Evolutionary conservation across 2,797 vertebrate species (phyloP).

Genomic region (Siniperca obscura): DNA sequence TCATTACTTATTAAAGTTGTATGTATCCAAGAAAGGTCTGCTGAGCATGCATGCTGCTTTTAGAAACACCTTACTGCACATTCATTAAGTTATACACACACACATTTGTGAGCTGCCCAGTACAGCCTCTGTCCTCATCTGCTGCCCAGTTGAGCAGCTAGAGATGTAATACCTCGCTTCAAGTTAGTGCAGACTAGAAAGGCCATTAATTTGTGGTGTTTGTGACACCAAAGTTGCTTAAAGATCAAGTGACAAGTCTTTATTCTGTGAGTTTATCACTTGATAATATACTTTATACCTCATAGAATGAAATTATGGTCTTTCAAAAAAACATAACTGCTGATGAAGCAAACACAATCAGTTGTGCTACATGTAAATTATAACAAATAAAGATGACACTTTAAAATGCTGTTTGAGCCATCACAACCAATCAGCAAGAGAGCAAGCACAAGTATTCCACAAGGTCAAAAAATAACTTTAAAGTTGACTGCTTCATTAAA

Average conservation of each 20-base stretch:
- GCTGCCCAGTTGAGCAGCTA: constrained; percentile 3
- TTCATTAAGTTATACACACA: constrained; percentile 28
- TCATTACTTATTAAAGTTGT: constrained; percentile 51
- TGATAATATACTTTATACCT: neutral
- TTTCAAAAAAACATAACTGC: neutral
- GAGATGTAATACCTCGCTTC: neutral
- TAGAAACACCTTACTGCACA: constrained; percentile 33
- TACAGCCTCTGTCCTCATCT: neutral
- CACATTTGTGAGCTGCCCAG: constrained; percentile 18
- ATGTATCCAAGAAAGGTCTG: constrained; percentile 39
- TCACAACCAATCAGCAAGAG: neutral
- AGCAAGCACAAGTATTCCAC: neutral
- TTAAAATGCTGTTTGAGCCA: neutral
- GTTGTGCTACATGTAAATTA: neutral
- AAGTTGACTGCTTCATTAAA: constrained; percentile 5
- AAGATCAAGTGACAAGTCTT: neutral
- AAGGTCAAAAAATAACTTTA: neutral
- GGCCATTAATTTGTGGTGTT: neutral
- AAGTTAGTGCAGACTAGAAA: neutral
- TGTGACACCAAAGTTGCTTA: neutral
- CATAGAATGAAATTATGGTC: neutral
- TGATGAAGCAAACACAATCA: neutral
- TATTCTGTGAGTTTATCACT: neutral
- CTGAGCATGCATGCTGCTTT: constrained; percentile 51
- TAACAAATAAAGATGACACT: neutral